Percentiles rank a stretch among this genome's conserved stretches.
Evolutionary conservation across 1,140 invertebrate genomes (phyloP).

Genomic region (Apis florea): DNA sequence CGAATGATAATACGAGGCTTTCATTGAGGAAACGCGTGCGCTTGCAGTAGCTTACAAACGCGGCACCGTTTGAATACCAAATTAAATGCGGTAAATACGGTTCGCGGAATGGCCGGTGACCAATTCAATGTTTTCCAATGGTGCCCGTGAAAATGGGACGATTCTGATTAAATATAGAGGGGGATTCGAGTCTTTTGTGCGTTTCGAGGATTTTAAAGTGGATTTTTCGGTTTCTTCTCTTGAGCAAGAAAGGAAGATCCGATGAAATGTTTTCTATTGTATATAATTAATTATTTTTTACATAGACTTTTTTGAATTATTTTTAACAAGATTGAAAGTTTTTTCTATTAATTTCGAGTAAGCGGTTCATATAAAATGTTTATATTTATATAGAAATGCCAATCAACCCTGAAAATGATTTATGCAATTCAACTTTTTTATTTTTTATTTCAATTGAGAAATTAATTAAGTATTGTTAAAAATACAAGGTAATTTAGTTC

Average conservation of each 20-base stretch:
- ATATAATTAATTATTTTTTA: too few relatives aligned
- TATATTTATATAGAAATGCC: too few relatives aligned
- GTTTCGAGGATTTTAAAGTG: not conserved
- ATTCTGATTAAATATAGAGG: not conserved
- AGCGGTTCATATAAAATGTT: too few relatives aligned
- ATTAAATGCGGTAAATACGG: constrained; percentile 27
- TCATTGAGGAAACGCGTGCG: constrained; percentile 14
- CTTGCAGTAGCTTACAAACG: not conserved
- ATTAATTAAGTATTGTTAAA: too few relatives aligned
- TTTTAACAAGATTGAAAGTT: too few relatives aligned
- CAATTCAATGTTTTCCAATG: constrained; percentile 3
- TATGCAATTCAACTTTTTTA: too few relatives aligned
- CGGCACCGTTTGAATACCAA: constrained; percentile 24
- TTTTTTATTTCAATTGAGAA: too few relatives aligned
- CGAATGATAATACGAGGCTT: constrained; percentile 38
- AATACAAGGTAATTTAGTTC: too few relatives aligned
- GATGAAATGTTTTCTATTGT: too few relatives aligned
- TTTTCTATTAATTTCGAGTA: too few relatives aligned
- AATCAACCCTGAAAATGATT: too few relatives aligned
- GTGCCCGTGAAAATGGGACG: constrained; percentile 7
- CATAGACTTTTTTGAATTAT: too few relatives aligned
- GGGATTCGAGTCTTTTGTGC: not conserved
- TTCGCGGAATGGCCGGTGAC: not conserved
- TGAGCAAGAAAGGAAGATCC: not conserved
- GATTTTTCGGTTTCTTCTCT: not conserved